A percentile compares a stretch with the other conserved stretches of the same genome.
phyloP scores from a whole-genome alignment of 1,140 invertebrate genomes.

The Rhagoletis zephyria region DNA sequence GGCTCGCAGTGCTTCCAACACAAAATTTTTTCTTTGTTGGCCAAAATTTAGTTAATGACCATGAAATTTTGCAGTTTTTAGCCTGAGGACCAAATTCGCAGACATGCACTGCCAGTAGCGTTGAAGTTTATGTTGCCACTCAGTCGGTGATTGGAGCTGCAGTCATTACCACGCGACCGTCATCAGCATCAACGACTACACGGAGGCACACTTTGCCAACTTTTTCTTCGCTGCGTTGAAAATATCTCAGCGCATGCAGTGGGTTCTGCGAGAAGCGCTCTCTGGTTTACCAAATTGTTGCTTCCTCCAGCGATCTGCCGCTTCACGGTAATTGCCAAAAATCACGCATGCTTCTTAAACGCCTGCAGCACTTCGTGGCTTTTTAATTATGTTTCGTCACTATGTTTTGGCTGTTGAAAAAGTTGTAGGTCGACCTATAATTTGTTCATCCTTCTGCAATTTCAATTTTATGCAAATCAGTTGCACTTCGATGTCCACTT shows the following conservation, averaged over 20 bases:
- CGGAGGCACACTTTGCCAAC: constrained; percentile 60
- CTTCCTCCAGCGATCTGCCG: background rate
- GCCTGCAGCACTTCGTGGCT: constrained; percentile 12
- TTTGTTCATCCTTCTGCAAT: constrained; percentile 43
- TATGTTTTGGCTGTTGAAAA: background rate
- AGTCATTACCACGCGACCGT: constrained; percentile 28
- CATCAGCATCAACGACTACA: constrained; percentile 28
- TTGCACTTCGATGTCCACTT: constrained; percentile 7
- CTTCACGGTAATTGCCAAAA: constrained; percentile 53
- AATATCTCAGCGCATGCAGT: background rate
- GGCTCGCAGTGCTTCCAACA: background rate
- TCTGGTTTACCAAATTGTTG: background rate
- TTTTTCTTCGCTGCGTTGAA: background rate
- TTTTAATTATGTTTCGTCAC: constrained; percentile 20
- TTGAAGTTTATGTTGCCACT: background rate
- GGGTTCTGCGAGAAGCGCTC: background rate
- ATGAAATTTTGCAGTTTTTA: constrained; percentile 65
- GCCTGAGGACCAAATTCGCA: constrained; percentile 64
- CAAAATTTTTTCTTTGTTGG: background rate
- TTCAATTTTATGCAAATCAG: constrained; percentile 50
- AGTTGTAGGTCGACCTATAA: constrained; percentile 26
- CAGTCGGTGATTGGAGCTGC: constrained; percentile 39
- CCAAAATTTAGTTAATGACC: constrained; percentile 64
- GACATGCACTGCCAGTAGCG: constrained; percentile 56
- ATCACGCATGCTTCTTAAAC: constrained; percentile 39